phyloP scores from a whole-genome alignment of 2,888 invertebrate species.

The Cistogaster globosa region DNA sequence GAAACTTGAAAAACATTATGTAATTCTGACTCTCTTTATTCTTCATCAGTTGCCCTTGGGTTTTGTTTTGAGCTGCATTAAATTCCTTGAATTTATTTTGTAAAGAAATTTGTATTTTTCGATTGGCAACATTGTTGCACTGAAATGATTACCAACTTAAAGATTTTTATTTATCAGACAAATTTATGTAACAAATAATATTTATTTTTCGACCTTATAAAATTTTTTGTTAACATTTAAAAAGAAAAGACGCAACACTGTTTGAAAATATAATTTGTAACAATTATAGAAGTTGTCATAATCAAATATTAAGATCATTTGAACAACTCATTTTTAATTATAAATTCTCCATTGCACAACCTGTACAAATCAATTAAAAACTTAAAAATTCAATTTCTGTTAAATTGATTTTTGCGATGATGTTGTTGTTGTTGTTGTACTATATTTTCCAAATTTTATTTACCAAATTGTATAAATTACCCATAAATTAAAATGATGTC shows the following conservation, averaged over 20 bases:
- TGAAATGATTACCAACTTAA: too few relatives aligned
- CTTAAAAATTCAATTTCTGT: conserved; percentile 49
- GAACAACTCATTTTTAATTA: conserved; percentile 2
- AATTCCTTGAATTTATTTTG: too few relatives aligned
- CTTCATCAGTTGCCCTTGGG: too few relatives aligned
- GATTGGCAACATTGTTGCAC: too few relatives aligned
- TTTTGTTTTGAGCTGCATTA: too few relatives aligned
- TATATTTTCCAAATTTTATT: conserved; percentile 46
- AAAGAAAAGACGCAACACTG: not conserved
- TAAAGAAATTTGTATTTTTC: too few relatives aligned
- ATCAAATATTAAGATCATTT: not conserved
- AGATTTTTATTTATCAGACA: too few relatives aligned
- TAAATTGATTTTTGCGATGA: conserved; percentile 51
- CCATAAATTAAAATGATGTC: conserved; percentile 67
- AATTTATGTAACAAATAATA: too few relatives aligned
- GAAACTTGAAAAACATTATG: too few relatives aligned
- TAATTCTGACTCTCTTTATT: too few relatives aligned
- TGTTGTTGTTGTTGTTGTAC: conserved; percentile 12
- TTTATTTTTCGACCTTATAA: too few relatives aligned
- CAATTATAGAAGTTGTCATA: not conserved
- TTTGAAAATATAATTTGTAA: not conserved
- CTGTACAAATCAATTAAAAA: conserved; percentile 61
- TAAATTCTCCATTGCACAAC: conserved; percentile 1
- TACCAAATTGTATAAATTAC: conserved; percentile 64
- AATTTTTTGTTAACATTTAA: too few relatives aligned